Evolutionary conservation across 2,113 vertebrate genomes (phyloP), one percentile per base, ranked within the genome.

Genomic region (Nothobranchius furzeri): DNA sequence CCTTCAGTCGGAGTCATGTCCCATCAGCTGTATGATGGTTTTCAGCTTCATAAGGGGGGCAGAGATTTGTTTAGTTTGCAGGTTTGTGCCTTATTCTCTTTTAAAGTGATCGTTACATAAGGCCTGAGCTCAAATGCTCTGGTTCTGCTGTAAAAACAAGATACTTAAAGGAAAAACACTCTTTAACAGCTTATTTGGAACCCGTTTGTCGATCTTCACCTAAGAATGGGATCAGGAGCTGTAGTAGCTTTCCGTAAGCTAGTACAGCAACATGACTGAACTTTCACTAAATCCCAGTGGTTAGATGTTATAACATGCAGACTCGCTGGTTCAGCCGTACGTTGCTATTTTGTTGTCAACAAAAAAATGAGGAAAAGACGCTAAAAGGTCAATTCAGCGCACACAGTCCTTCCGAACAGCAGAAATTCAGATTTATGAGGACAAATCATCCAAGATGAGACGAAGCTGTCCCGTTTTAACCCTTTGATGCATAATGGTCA

Each of bases 351-450:
- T 59, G 63, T 49, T 66, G 56, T 73, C 60, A 81, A 25, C 60
- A 64, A 64, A 55, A 55, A 72, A 53, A 47, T 70, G 53, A 81
- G 51, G 75, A 61, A 67, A 69, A 59, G 6, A 15, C 20, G 46
- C 46, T 52, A 48, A 57, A 35, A 68, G 35, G 46, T 15, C 51
- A 42, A 60, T 47, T 59, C 24, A 42, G 56, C 61, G 46, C 49
- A 17, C 9, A 4, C 7, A 46, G 42, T n/a, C 10, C 24, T 30
- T 8, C 10, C 54, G 3, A 6, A 12, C 2, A 4, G 9, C 4
- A 40, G 37, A 40, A 7, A 40, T 40, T 40, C 37, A 8, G 37
- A 40, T 30, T 30, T 30, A 30, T 30, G 30, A 30, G 30, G 30
- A 30, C 30, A 30, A 30, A 30, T 30, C 30, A 30, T 30, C 30